Conservation (phyloP, 1,140 invertebrate genomes). For the Temnothorax curvispinosus region DNA sequence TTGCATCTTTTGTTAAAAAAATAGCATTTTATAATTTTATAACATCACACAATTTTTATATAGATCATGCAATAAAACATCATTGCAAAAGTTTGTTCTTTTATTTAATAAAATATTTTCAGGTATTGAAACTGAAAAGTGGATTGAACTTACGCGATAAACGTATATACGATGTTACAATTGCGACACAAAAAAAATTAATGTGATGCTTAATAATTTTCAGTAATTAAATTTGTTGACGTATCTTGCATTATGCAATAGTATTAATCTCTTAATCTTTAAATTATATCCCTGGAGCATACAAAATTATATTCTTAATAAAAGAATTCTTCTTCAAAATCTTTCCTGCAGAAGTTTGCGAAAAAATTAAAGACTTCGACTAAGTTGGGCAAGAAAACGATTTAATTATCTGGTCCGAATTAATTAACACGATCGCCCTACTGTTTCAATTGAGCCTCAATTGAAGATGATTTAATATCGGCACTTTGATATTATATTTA, state of each 20-base stretch:
- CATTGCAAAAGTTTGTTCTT: neutral
- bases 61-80: neutral
- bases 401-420: conserved; percentile 41
- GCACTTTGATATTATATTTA: conserved; percentile 13
- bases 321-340: conserved; percentile 18
- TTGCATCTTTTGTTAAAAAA: neutral
- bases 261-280: neutral
- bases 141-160: neutral
- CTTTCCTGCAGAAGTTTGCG: conserved; percentile 14
- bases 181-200: neutral
- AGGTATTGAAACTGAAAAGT: neutral
- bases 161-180: neutral
- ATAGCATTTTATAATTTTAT: neutral
- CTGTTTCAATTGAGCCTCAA: neutral
- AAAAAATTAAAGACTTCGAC: conserved; percentile 24
- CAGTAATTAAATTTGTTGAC: neutral
- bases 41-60: neutral
- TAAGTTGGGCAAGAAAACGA: conserved; percentile 22
- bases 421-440: conserved; percentile 24
- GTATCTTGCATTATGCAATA: conserved; percentile 1
- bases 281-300: neutral
- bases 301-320: conserved; percentile 17
- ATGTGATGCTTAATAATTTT: neutral
- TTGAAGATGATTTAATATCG: conserved; percentile 16
- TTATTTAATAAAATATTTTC: neutral